Evolutionary conservation across 2,888 invertebrate genomes (phyloP), one percentile per base, ranked within the genome.

Genomic region (Philereme transversata): DNA sequence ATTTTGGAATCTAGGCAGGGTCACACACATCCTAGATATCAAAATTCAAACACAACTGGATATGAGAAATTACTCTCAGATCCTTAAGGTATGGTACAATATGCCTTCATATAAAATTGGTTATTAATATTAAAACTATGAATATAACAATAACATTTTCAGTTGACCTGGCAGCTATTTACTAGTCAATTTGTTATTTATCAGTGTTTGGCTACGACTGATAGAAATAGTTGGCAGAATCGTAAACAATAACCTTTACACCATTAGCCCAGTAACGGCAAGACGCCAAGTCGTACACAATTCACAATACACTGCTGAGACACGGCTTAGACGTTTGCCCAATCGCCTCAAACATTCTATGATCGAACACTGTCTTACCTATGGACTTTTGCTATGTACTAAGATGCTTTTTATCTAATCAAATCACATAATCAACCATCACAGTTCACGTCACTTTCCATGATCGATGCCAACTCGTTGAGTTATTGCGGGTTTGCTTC

Each of bases 181-280:
- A 53, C 49, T 10, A 51, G 36, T 41, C 22, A 43, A 52, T 54
- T 54, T 47, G 44, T 45, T 44, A 67, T 64, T 51, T 52, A 75
- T 77, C 69, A 71, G 73, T 62, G 72, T 68, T 83, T 84, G 83
- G 84, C 84, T 70, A 73, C 65, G 67, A 60, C 72, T 62, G 75
- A 77, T 81, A 75, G 71, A 81, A 84, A 85, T 84, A 83, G 81
- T 86, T 87, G 87, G 84, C 84, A 84, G 72, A 72, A 77, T 68
- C 64, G 75, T 75, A 75, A 76, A 75, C 74, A 73, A 63, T 79
- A 78, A 80, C 83, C 84, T 85, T 84, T 83, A 79, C 57, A 57
- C 69, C 74, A 73, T 69, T 74, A 66, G 73, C 68, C 72, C 63
- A 70, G 65, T 70, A 71, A 76, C 72, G 84, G 84, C 84, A 82